Evolutionary conservation across 2,888 invertebrate genomes (phyloP), one percentile per base, ranked within the genome.

Genomic region (Drosophila mulleri): DNA sequence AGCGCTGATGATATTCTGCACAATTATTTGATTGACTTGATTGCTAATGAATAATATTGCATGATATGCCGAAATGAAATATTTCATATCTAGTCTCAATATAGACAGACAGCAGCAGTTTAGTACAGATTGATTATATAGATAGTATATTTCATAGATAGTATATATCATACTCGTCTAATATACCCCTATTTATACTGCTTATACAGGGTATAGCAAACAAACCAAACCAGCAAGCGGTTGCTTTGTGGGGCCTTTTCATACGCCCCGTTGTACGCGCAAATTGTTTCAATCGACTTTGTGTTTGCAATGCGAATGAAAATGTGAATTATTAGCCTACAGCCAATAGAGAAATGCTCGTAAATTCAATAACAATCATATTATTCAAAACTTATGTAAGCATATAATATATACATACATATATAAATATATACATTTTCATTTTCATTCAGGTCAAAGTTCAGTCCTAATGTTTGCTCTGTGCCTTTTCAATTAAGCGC

Each of bases 221-320:
- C 58, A 75, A 48, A 45, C 39, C 37, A 56, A 61, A 44, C 37
- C 56, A 7, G 41, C 35, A 75, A 44, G 37, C 50, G 42, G 18
- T 23, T 67, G 23, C 42, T 59, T 75, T 56, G 67, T 64, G 41
- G 42, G 16, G 8, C 60, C 56, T 52, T 52, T 63, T 60, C 63
- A 71, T 63, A 61, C 63, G 66, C 60, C 57, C 39, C 45, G 39
- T 67, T 71, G 75, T 48, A 44, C 52, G n/a, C 39, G 41, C 12
- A 60, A 70, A 54, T 58, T 47, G 52, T 45, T 57, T 42, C 76
- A 58, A 62, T 72, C 61, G 62, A 47, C 45, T 65, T 64, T 39
- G 47, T 12, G 8, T 11, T 32, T 47, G 29, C 61, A n/a, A 23
- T 9, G 41, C 42, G 20, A 35, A 35, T 50, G 50, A 14, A 20